phyloP scores from a whole-genome alignment of 2,113 vertebrate genomes.

The Anoura caudifer region DNA sequence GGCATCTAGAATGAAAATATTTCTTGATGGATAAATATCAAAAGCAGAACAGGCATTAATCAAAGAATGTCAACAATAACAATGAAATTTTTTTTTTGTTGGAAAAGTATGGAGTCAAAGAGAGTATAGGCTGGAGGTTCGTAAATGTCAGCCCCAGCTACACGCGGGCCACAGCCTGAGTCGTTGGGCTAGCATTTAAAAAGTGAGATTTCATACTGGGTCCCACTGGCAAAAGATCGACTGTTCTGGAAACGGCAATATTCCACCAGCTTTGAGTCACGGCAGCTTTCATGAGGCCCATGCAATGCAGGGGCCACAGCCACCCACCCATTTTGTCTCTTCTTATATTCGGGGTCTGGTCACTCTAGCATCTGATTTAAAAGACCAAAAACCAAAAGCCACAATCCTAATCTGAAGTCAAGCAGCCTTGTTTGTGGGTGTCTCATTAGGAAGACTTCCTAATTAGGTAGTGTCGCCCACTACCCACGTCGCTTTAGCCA shows the following conservation, averaged over 20 bases:
- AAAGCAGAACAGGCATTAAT: not conserved
- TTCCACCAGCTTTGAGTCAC: not conserved
- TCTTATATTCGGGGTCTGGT: not conserved
- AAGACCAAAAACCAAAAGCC: not conserved
- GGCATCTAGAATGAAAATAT: not conserved
- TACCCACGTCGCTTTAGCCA: not conserved
- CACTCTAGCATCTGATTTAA: not conserved
- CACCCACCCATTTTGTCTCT: not conserved
- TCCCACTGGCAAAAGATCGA: not conserved
- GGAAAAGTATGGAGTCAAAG: not conserved
- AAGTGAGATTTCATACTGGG: not conserved
- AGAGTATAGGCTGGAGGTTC: accelerated
- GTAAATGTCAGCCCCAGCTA: accelerated
- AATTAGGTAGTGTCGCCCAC: not conserved
- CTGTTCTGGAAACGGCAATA: not conserved
- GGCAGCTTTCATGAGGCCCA: accelerated
- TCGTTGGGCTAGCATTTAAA: not conserved
- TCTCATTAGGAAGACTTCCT: no score
- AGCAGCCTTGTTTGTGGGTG: not conserved
- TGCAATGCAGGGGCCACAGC: not conserved
- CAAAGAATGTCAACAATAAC: not conserved
- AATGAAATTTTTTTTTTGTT: not conserved
- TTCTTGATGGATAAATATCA: not conserved
- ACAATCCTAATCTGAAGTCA: not conserved
- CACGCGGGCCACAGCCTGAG: no score